These are phyloP conservation scores for Marcusenius ussheri DNA, from an alignment of 2,113 vertebrate species.

Conservation along the genomic window DNA sequence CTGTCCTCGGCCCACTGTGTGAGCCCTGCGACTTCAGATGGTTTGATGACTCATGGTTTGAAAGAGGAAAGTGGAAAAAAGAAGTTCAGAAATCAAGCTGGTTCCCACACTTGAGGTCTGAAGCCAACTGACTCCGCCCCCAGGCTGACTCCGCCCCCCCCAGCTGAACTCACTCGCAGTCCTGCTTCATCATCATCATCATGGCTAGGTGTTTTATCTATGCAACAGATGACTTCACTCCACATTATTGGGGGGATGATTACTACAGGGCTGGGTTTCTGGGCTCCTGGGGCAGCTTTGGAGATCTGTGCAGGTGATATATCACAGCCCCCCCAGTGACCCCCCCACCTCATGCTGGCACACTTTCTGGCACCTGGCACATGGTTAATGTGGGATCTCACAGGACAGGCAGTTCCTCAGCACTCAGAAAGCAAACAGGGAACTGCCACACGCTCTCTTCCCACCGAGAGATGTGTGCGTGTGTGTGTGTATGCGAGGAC, in stretches of 20 bases:
- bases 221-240: neutral
- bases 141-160: neutral
- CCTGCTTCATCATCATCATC: neutral
- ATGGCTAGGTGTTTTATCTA: neutral
- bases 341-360: neutral
- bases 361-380: neutral
- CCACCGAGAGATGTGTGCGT: neutral
- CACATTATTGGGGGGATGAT: neutral
- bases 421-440: neutral
- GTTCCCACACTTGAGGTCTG: slow-evolving; percentile 1
- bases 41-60: neutral
- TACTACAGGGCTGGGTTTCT: neutral
- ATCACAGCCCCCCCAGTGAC: neutral
- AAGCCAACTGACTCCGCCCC: neutral
- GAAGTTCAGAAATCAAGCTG: neutral
- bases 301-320: neutral
- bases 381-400: neutral
- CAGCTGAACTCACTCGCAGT: neutral
- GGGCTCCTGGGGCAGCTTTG: neutral
- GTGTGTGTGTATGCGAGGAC: neutral
- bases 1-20: neutral
- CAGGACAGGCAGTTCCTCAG: neutral
- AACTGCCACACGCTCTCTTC: neutral
- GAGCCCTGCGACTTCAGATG: neutral
- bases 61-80: slow-evolving; percentile 12